Base-by-base conservation (phyloP, 2,888 invertebrate genomes). In the Athrips mouffetella region DNA sequence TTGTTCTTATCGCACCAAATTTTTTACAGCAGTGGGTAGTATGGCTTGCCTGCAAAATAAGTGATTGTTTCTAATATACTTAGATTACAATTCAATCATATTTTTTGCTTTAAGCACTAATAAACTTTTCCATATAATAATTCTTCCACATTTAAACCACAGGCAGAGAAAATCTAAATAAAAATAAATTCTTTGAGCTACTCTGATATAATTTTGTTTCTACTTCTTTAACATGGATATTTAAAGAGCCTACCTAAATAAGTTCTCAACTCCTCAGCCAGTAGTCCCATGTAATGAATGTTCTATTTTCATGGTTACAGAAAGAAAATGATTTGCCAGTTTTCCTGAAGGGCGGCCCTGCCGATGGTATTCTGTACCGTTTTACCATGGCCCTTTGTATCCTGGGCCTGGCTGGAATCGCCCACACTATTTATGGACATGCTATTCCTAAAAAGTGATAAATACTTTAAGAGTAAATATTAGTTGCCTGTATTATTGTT, bases 321-420 rank as follows among this genome's bases (percentile, higher is more conserved):
- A 80, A 82, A 75, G 89, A 91, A 4, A 89, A 91, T 76, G 90
- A 89, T 53, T 62, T 86, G 3, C 91, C 91, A 0, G 85, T 91
- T 2, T 90, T 89, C 78, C 70, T 92, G 61, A 92, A 92, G 68
- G 90, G 88, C 21, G 92, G 92, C 41, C 73, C 89, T 1, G 47
- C 75, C 5, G 92, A 92, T 55, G 80, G 61, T 52, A 58, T 90
- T 10, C 63, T 91, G 47, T 86, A 84, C 64, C 82, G 84, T 18
- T 41, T 84, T 8, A 88, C 89, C n/a, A 52, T 85, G 67, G 70
- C 70, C 41, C 70, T 89, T 40, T 81, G 87, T 51, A 56, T 80
- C 25, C 52, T 77, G 10, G 89, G 86, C 4, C 47, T 89, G 0
- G 15, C 65, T 49, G 81, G 84, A 27, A 65, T 86, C 2, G 82